Evolutionary conservation across 2,113 vertebrate species (phyloP).

Genomic region (Manacus vitellinus): DNA sequence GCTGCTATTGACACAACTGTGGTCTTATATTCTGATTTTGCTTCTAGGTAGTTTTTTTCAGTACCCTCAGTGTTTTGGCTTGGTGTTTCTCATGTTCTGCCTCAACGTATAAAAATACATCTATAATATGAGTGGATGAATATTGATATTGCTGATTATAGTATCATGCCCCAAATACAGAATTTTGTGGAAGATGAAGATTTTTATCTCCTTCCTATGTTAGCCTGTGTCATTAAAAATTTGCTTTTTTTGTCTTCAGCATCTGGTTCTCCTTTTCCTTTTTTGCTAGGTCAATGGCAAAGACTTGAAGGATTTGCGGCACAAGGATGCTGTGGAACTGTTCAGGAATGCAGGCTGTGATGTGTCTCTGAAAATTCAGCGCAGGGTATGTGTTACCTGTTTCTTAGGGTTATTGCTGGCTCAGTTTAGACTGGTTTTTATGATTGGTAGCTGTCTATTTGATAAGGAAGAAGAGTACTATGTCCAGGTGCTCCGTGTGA

Average conservation of each 20-base stretch:
- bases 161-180: neutral
- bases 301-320: conserved; percentile 80
- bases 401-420: neutral
- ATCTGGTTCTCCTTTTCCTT: neutral
- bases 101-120: neutral
- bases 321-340: conserved; percentile 85
- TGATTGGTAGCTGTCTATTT: neutral
- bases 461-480: neutral
- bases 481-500: neutral
- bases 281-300: conserved; percentile 86
- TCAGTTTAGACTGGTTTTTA: neutral
- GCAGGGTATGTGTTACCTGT: conserved; percentile 77
- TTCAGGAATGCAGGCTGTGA: conserved; percentile 87
- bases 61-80: neutral
- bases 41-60: neutral
- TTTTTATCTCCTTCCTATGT: neutral
- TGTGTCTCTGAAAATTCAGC: conserved; percentile 85
- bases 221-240: neutral
- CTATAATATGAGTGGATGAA: neutral
- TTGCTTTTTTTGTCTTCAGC: neutral
- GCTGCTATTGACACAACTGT: neutral
- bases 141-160: neutral
- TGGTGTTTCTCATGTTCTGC: neutral
- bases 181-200: neutral
- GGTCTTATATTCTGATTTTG: neutral